Percentiles rank a stretch among this genome's conserved stretches.
Evolutionary conservation across 2,888 invertebrate species (phyloP).

Genomic region (Ellobium chinense): DNA sequence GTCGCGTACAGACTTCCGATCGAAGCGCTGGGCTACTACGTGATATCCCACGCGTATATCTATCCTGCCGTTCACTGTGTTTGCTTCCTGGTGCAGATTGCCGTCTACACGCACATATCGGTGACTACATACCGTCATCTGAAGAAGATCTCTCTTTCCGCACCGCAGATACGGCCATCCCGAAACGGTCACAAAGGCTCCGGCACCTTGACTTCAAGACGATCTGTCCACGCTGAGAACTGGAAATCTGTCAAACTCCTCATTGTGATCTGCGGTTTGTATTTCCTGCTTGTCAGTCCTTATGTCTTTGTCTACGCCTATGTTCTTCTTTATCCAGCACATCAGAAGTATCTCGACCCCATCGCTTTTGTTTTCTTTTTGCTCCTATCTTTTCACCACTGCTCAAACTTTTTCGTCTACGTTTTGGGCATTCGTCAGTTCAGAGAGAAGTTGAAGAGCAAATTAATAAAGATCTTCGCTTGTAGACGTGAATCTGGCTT

Average conservation of each 20-base stretch:
- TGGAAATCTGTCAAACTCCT: slow-evolving; percentile 28
- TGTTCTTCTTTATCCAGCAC: background rate
- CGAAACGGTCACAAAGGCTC: background rate
- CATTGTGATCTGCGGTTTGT: slow-evolving; percentile 24
- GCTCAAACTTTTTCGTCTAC: slow-evolving; percentile 34
- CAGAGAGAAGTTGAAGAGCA: slow-evolving; percentile 27
- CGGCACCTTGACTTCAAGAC: background rate
- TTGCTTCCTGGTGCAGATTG: background rate
- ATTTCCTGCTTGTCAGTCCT: slow-evolving; percentile 13
- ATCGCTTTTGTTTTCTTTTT: background rate
- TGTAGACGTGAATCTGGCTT: too few species aligned
- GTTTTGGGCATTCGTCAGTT: slow-evolving; percentile 21
- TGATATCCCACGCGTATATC: background rate
- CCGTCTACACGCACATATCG: slow-evolving; percentile 28
- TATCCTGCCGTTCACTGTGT: slow-evolving; percentile 20
- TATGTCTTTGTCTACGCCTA: slow-evolving; percentile 15
- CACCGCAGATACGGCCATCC: background rate
- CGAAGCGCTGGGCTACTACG: background rate
- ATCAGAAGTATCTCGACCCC: background rate
- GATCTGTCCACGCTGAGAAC: slow-evolving; percentile 20
- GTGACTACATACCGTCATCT: slow-evolving; percentile 28
- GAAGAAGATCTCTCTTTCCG: slow-evolving; percentile 11
- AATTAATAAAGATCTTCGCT: too few species aligned
- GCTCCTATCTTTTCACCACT: slow-evolving; percentile 6
- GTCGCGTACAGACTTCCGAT: background rate